Base-by-base conservation (phyloP, 1,140 invertebrate species). In the Delia radicum region DNA sequence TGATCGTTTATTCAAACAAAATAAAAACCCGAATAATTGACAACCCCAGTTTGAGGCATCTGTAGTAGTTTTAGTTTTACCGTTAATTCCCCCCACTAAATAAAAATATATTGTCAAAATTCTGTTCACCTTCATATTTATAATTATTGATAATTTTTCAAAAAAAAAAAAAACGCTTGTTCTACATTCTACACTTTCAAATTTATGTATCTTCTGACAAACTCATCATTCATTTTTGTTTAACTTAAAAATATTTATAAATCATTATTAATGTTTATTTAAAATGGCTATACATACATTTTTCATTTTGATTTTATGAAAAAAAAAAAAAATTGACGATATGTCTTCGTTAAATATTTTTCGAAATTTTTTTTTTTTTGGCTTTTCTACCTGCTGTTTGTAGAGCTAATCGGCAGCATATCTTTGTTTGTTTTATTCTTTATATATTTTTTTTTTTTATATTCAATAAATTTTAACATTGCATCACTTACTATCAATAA, bases 241-340 rank as follows among this genome's bases (percentile, higher is more conserved):
- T n/a, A n/a, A n/a, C n/a, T n/a, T n/a, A n/a, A n/a, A n/a, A n/a
- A n/a, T n/a, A 61, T 65, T 65, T 65, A 65, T 65, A 65, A 65
- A 65, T 65, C 62, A 65, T 28, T 29, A 65, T 65, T 65, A 29
- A 65, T 65, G 62, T 65, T 65, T 29, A 65, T 65, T 29, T 28
- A 65, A 65, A 29, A 65, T 65, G 62, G 15, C 13, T 42, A 15
- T n/a, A n/a, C n/a, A n/a, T n/a, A n/a, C n/a, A n/a, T n/a, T n/a
- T 42, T 42, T 3, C 37, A 10, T 10, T 33, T 33, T 33, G 31
- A 10, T 33, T 42, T 42, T 15, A 42, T 15, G 12, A 42, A 42
- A 42, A 42, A 42, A 10, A 42, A n/a, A 33, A 33, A 33, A 33
- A 37, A 37, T 10, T 12, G 28, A 37, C 65, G 65, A 69, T 69